Percentiles rank a stretch among this genome's conserved stretches.
Evolutionary conservation across 53 echinoderm and acorn worm genomes (phyloP).

Genomic region (Paracentrotus lividus): DNA sequence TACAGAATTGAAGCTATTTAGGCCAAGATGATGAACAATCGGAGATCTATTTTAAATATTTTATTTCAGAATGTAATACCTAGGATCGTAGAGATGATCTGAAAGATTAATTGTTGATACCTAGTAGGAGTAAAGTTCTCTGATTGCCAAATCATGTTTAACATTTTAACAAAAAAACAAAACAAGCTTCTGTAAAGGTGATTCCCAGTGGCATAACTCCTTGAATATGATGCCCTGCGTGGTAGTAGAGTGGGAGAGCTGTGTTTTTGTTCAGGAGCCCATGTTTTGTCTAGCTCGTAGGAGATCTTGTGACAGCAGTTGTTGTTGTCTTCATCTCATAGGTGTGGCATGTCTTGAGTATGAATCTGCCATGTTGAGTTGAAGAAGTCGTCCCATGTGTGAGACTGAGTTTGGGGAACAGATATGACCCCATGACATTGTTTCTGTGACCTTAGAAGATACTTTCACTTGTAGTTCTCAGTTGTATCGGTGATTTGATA

Average conservation of each 20-base stretch:
- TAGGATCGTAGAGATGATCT: neutral
- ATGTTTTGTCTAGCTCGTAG: neutral
- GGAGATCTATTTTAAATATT: too few relatives aligned
- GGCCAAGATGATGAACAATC: too few relatives aligned
- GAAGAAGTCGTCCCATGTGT: neutral
- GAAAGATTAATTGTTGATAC: neutral
- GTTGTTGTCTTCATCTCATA: neutral
- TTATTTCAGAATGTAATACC: too few relatives aligned
- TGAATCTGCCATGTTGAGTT: neutral
- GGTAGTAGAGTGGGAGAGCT: neutral
- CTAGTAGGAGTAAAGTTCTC: neutral
- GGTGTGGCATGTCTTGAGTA: neutral
- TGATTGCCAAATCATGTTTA: neutral
- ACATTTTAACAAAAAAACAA: neutral
- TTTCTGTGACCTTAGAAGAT: neutral
- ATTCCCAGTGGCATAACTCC: neutral
- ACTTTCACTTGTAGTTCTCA: neutral
- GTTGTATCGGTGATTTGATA: neutral
- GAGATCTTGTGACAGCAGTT: neutral
- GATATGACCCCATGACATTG: neutral
- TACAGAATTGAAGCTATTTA: too few relatives aligned
- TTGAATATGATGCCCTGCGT: neutral
- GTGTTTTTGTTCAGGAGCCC: neutral
- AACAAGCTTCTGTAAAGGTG: slow-evolving; percentile 13
- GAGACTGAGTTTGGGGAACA: slow-evolving; percentile 4